These are phyloP conservation scores for Hyppa rectilinea DNA, from an alignment of 2,888 invertebrate genomes.

Conservation along the genomic window DNA sequence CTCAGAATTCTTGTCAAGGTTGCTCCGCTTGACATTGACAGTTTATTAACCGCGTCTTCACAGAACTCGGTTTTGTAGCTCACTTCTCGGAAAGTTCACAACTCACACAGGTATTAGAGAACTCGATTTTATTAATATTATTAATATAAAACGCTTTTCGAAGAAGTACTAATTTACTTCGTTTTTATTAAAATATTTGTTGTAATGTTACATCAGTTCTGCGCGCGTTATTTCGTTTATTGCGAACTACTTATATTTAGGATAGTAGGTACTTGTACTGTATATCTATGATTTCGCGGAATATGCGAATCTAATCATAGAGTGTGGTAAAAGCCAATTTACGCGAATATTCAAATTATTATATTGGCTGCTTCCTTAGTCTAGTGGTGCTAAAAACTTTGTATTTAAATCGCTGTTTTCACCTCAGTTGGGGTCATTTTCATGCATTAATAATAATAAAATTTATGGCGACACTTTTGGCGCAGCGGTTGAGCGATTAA, in stretches of 20 bases:
- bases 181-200: constrained; percentile 15
- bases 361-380: too few relatives aligned
- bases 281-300: constrained; percentile 37
- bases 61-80: constrained; percentile 58
- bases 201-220: neutral
- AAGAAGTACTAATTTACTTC: constrained; percentile 11
- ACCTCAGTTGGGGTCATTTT: too few relatives aligned
- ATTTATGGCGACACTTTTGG: too few relatives aligned
- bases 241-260: neutral
- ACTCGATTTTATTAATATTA: constrained; percentile 19
- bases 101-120: constrained; percentile 17
- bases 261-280: neutral
- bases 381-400: too few relatives aligned
- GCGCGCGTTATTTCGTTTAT: constrained; percentile 26
- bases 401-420: too few relatives aligned
- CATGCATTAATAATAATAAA: too few relatives aligned
- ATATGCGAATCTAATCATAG: constrained; percentile 34
- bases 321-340: constrained; percentile 17
- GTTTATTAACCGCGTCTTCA: constrained; percentile 70
- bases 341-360: neutral
- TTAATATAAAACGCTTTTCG: constrained; percentile 18
- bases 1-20: constrained; percentile 69
- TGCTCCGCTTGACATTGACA: constrained; percentile 68
- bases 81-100: constrained; percentile 57
- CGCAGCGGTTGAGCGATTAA: too few relatives aligned